Percentiles rank a stretch among this genome's conserved stretches.
Conservation (phyloP, 2,113 vertebrate genomes). For the Meleagris gallopavo region DNA sequence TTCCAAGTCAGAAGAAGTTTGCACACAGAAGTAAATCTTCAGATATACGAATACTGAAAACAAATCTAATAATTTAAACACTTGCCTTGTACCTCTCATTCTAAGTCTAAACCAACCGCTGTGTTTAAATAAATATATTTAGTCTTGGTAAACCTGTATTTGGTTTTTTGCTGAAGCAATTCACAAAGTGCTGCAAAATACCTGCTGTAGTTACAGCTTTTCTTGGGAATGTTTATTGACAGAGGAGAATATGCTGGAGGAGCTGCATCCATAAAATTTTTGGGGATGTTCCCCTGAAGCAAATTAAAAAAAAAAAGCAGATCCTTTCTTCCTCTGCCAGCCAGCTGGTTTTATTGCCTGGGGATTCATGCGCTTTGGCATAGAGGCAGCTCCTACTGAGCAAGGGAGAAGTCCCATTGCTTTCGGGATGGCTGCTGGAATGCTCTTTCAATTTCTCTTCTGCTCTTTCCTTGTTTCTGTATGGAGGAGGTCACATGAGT, state of each 20-base stretch:
- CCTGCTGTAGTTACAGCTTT: not conserved
- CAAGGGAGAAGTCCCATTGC: not conserved
- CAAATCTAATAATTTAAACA: not conserved
- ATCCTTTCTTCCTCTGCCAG: not conserved
- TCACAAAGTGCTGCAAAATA: not conserved
- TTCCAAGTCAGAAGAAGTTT: not conserved
- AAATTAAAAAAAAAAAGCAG: not conserved
- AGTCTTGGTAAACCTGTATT: not conserved
- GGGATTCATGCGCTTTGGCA: not conserved
- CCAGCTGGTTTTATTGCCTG: not conserved
- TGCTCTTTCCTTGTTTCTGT: not conserved
- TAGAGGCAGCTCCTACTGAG: not conserved
- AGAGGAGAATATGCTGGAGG: not conserved
- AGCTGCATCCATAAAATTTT: fast-evolving
- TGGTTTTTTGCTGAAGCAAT: not conserved
- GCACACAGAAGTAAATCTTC: conserved; percentile 7
- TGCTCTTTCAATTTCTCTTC: not conserved
- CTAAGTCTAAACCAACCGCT: not conserved
- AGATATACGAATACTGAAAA: not conserved
- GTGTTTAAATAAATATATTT: not conserved
- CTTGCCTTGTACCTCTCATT: not conserved
- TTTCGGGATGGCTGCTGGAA: not conserved
- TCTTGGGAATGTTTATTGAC: not conserved
- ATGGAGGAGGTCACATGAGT: not conserved
- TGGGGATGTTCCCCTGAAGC: not conserved